These are phyloP conservation scores for Marronus borbonicus DNA, from an alignment of 2,888 invertebrate genomes.

Conservation along the genomic window DNA sequence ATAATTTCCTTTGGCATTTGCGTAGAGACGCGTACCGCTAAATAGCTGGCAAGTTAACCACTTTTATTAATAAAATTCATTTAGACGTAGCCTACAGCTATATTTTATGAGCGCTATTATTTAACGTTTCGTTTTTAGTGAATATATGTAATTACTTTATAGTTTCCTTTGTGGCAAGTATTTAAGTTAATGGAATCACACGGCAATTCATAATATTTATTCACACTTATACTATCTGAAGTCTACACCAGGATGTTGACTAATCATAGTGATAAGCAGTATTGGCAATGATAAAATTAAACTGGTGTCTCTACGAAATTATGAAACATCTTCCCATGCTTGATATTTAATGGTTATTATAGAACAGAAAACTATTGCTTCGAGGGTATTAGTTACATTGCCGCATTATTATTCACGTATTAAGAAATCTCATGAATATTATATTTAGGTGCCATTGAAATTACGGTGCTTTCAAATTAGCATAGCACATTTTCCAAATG, in stretches of 20 bases:
- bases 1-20: slow-evolving; percentile 16
- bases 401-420: slow-evolving; percentile 7
- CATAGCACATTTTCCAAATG: no score
- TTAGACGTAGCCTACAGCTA: slow-evolving; percentile 7
- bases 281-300: slow-evolving; percentile 2
- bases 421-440: no score
- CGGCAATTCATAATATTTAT: slow-evolving; percentile 19
- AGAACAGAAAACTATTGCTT: neutral
- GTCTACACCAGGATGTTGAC: neutral
- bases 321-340: slow-evolving; percentile 18
- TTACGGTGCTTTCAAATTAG: no score
- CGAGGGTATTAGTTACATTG: neutral
- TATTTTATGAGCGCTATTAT: neutral
- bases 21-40: neutral
- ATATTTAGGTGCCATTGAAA: no score
- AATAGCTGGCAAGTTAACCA: neutral
- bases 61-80: slow-evolving; percentile 20
- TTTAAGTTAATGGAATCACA: slow-evolving; percentile 9
- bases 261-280: slow-evolving; percentile 16
- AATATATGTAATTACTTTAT: slow-evolving; percentile 17
- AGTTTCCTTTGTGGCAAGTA: slow-evolving; percentile 10
- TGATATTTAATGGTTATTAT: neutral
- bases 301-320: neutral
- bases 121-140: slow-evolving; percentile 17
- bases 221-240: neutral